Evolutionary conservation across 1,140 invertebrate genomes (phyloP), one percentile per base, ranked within the genome.

Genomic region (Leptinotarsa texana): DNA sequence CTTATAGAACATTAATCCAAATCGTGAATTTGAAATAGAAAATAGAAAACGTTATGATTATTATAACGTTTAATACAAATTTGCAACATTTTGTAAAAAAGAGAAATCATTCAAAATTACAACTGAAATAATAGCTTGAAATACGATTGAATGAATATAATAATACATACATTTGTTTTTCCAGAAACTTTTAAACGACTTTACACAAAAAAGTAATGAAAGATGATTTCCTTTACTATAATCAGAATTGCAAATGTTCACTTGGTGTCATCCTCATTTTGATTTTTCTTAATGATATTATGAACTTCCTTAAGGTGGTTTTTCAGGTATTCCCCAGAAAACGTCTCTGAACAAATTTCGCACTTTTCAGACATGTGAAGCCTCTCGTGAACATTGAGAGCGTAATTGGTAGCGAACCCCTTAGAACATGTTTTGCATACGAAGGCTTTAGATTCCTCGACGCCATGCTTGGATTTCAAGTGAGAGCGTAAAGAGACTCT

Each of bases 401-500:
- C 75, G n/a, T 69, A 57, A 67, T n/a, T 42, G 15, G 75, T 71
- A 21, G 75, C 71, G 51, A 78, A 76, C 18, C 75, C 78, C 75
- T 80, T 80, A 33, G 74, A 78, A 66, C 80, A 82, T 33, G 62
- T 75, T 57, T 79, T 74, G 74, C 80, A 82, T 33, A 78, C 75
- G 24, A 70, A 70, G 15, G 73, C 77, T 75, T 81, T 80, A 22
- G 68, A 78, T 66, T 81, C 79, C 66, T 78, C 65, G 24, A 78
- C 75, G 62, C 74, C 78, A 73, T 82, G 81, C 63, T 76, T 76
- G 49, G 74, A 78, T 74, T 78, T 82, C 22, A 81, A 49, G 75
- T 82, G 81, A 6, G 78, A 78, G 3, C 78, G 51, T 42, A 81
- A 68, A 4, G 81, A 81, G 13, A 82, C 78, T 51, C 76, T 75